Evolutionary conservation across 2,888 invertebrate species (phyloP).

Genomic region (Parelbella ahira): DNA sequence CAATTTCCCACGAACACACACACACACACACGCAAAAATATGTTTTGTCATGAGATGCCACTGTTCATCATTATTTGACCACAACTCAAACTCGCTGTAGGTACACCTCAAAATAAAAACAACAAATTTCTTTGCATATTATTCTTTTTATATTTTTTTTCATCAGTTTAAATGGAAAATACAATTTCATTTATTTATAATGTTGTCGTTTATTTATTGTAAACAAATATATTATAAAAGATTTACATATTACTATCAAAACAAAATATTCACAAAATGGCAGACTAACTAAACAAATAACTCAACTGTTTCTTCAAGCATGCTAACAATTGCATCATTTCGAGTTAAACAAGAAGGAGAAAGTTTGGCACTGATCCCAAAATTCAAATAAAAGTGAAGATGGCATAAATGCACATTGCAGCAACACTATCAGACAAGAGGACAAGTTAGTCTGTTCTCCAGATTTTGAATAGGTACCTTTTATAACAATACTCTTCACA

Average conservation of each 20-base stretch:
- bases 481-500: constrained; percentile 76
- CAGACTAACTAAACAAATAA: constrained; percentile 80
- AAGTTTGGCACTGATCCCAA: constrained; percentile 80
- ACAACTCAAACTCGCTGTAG: too few species aligned
- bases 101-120: constrained; percentile 44
- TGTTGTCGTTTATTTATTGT: constrained; percentile 80
- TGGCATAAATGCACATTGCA: constrained; percentile 78
- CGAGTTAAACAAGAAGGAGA: constrained; percentile 78
- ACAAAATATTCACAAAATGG: constrained; percentile 81
- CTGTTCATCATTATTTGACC: too few species aligned
- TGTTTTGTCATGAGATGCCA: too few species aligned
- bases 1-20: too few species aligned
- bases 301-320: constrained; percentile 76
- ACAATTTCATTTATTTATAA: constrained; percentile 80
- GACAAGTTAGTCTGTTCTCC: constrained; percentile 75
- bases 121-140: constrained; percentile 76
- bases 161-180: constrained; percentile 81
- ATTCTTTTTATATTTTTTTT: constrained; percentile 80
- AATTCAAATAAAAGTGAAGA: constrained; percentile 72
- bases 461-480: constrained; percentile 79
- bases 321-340: constrained; percentile 79
- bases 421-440: constrained; percentile 64
- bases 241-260: constrained; percentile 81
- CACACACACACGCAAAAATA: too few species aligned
- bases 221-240: constrained; percentile 82